Base-by-base conservation (phyloP, 2,888 invertebrate species). In the Lapara coniferarum region DNA sequence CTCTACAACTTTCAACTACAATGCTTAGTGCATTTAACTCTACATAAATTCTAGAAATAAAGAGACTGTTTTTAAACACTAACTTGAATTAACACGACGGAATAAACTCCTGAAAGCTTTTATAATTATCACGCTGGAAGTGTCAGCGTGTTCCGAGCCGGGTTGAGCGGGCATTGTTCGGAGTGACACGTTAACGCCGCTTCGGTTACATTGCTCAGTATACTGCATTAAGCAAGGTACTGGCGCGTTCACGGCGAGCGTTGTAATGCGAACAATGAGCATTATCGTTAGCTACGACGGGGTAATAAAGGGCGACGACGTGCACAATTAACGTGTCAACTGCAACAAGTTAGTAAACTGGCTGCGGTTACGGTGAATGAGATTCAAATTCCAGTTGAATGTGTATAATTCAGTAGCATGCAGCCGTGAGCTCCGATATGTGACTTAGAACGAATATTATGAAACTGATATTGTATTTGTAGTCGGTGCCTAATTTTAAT, bases 81-180 rank as follows among this genome's bases (percentile, higher is more conserved):
- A 63, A 63, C 63, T 63, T 19, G 19, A 63, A 46, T 63, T 63
- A 63, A 63, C 63, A 63, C 63, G 63, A 49, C 63, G 46, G 49
- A 63, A 63, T 63, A 63, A 59, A 63, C 46, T 63, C 49, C 63
- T 63, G 63, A 63, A 63, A 63, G 63, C 63, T 63, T 63, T 63
- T 63, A 63, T 63, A 63, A 63, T 63, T 63, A 49, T 63, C 46
- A 63, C 63, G 19, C 19, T 63, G 49, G 19, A 63, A 63, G 63
- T 63, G 63, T 63, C 63, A 19, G 49, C 63, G 46, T 19, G 49
- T 63, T 63, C 63, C 49, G 63, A 16, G 13, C 25, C 46, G n/a
- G 63, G 63, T 49, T 19, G 49, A 63, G 19, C 63, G 16, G 63
- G 19, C 46, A 46, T 13, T 49, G 19, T 63, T 49, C 46, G 19